phyloP scores from a whole-genome alignment of 1,140 invertebrate genomes.

The Papilio helenus region DNA sequence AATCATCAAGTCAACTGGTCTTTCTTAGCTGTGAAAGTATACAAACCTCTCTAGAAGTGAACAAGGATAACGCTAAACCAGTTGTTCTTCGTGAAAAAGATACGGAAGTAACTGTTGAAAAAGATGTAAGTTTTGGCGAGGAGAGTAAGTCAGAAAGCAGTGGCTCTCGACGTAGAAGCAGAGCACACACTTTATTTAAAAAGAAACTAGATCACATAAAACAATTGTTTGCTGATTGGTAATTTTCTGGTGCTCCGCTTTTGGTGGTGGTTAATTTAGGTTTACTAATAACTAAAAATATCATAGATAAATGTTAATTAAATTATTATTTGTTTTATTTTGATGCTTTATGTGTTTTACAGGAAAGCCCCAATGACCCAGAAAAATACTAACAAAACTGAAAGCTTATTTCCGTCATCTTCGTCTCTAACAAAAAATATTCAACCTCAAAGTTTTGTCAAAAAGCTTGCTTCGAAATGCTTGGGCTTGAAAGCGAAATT shows the following conservation, averaged over 20 bases:
- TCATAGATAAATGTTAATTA: slow-evolving; percentile 45
- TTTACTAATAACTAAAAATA: slow-evolving; percentile 48
- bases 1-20: slow-evolving; percentile 43
- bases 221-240: slow-evolving; percentile 54
- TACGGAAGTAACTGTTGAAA: neutral
- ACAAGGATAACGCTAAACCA: neutral
- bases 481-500: slow-evolving; percentile 80
- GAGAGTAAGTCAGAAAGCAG: neutral
- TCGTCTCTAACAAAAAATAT: slow-evolving; percentile 74
- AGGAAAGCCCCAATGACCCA: slow-evolving; percentile 78
- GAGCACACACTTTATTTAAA: slow-evolving; percentile 42
- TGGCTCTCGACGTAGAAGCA: neutral
- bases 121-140: neutral
- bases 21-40: slow-evolving; percentile 59
- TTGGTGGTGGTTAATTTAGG: slow-evolving; percentile 57
- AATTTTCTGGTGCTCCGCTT: slow-evolving; percentile 44
- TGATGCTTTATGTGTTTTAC: slow-evolving; percentile 80
- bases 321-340: slow-evolving; percentile 65
- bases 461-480: slow-evolving; percentile 83
- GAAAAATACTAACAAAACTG: slow-evolving; percentile 73
- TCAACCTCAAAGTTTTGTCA: slow-evolving; percentile 74
- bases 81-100: neutral
- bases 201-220: slow-evolving; percentile 56
- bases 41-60: neutral
- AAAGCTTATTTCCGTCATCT: slow-evolving; percentile 75